These are phyloP conservation scores for Doryteuthis pealeii DNA, from an alignment of 1,140 invertebrate genomes.

Conservation along the genomic window DNA sequence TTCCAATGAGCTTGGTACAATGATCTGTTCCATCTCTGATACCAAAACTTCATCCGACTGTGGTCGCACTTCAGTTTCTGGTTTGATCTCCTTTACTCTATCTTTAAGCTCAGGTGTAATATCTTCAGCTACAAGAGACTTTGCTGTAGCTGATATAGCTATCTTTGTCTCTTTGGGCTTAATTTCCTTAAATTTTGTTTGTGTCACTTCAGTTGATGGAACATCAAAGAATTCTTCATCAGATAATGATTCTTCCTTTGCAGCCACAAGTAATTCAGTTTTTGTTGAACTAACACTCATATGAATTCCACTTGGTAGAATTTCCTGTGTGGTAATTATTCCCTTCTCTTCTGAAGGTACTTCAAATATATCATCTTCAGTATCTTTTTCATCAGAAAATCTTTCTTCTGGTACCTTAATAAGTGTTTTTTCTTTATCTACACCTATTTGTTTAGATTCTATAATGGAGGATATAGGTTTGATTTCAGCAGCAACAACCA, in stretches of 20 bases:
- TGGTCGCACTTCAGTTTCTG: constrained; percentile 14
- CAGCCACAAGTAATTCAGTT: not conserved
- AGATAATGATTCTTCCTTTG: not conserved
- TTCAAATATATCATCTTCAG: no score
- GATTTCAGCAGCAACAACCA: no score
- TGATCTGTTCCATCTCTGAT: constrained; percentile 16
- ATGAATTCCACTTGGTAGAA: no score
- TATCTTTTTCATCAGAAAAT: no score
- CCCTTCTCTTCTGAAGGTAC: no score
- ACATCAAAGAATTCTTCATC: constrained; percentile 7
- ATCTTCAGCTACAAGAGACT: not conserved
- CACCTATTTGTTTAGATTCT: no score
- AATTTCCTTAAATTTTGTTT: not conserved
- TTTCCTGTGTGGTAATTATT: no score
- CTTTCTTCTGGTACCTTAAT: no score
- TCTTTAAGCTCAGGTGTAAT: constrained; percentile 13
- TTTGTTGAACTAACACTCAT: no score
- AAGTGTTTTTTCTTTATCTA: no score
- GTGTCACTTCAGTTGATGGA: not conserved
- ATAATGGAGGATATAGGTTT: no score
- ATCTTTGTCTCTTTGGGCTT: not conserved
- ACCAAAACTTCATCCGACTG: not conserved
- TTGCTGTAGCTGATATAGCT: constrained; percentile 10
- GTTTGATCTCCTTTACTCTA: constrained; percentile 17
- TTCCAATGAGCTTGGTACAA: constrained; percentile 18